Evolutionary conservation across 1,140 invertebrate genomes (phyloP).

Genomic region (Zaprionus vittiger): DNA sequence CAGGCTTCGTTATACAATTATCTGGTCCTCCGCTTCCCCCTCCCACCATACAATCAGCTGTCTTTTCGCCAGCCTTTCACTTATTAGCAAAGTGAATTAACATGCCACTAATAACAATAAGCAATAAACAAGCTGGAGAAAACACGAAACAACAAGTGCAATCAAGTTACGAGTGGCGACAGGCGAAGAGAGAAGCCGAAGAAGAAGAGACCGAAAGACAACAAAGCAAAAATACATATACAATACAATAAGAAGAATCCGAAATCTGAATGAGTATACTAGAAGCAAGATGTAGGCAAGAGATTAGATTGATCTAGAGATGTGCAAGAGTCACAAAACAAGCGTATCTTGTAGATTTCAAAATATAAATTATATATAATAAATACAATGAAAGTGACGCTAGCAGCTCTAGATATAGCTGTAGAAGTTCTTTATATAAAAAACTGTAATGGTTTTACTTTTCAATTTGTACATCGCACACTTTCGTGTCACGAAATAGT

Average conservation of each 20-base stretch:
- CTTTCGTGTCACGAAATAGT: not conserved
- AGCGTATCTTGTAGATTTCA: not conserved
- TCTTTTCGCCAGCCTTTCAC: conserved; percentile 61
- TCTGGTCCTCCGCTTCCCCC: not conserved
- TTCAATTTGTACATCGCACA: not conserved
- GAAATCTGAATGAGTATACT: conserved; percentile 2
- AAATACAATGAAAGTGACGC: too few relatives aligned
- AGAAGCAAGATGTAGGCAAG: conserved; percentile 15
- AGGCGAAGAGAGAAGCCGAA: conserved; percentile 17
- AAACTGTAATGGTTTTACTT: not conserved
- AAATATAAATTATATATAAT: too few relatives aligned
- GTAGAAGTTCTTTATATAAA: too few relatives aligned
- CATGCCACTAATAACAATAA: conserved; percentile 63
- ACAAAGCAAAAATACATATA: conserved; percentile 31
- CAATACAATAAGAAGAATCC: conserved; percentile 28
- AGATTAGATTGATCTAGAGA: conserved; percentile 1
- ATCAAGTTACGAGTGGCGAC: conserved; percentile 43
- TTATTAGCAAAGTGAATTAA: conserved; percentile 79
- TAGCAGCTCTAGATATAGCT: too few relatives aligned
- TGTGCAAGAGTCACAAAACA: not conserved
- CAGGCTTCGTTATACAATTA: conserved; percentile 36
- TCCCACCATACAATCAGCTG: conserved; percentile 24
- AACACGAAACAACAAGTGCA: conserved; percentile 54
- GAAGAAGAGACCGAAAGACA: conserved; percentile 29
- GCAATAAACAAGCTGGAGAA: conserved; percentile 42